Evolutionary conservation across 2,113 vertebrate species (phyloP), one percentile per base, ranked within the genome.

Genomic region (Hyperoodon ampullatus): DNA sequence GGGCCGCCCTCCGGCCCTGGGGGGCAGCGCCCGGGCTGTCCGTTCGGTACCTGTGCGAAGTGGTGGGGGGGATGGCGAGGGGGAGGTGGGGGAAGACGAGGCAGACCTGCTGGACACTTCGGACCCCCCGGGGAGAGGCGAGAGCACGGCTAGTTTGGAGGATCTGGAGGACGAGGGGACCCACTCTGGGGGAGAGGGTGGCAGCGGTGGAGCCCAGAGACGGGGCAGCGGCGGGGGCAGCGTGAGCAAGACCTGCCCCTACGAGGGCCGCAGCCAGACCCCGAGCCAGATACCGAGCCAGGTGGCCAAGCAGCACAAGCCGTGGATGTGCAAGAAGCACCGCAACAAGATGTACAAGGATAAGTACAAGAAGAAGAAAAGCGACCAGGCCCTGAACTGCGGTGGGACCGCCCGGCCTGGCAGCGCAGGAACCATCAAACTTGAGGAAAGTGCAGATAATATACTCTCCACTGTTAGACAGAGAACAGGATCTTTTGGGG

Each of bases 291-390:
- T 99, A 98, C 99, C 99, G 1, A 99, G 99, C n/a, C 99, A 99
- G 98, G 99, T 99, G 98, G 99, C 99, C 81, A 99, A 99, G 98
- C 99, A 99, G 98, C 98, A 99, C 97, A 99, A 99, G 77, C 99
- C 99, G 0, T 99, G 99, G 99, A 99, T 99, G 99, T 99, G 99
- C 97, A 99, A 99, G 94, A 99, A 99, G 65, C 99, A 99, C 98
- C 99, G 99, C 94, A 99, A 99, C 98, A 99, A 99, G 98, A 99
- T 99, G 98, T 99, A 99, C 98, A 99, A 99, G 89, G 99, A 99
- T 98, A 99, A 99, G 95, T 99, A 99, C 98, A 99, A 99, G 98
- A 99, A 99, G 98, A 99, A 99, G 98, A 99, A 99, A 97, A 99
- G 98, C 74, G 99, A 99, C 88, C 99, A 99, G 99, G 99, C 99